A percentile compares a stretch with the other conserved stretches of the same genome.
Evolutionary conservation across 2,888 invertebrate genomes (phyloP).

Genomic region (Neoscelio sp.): DNA sequence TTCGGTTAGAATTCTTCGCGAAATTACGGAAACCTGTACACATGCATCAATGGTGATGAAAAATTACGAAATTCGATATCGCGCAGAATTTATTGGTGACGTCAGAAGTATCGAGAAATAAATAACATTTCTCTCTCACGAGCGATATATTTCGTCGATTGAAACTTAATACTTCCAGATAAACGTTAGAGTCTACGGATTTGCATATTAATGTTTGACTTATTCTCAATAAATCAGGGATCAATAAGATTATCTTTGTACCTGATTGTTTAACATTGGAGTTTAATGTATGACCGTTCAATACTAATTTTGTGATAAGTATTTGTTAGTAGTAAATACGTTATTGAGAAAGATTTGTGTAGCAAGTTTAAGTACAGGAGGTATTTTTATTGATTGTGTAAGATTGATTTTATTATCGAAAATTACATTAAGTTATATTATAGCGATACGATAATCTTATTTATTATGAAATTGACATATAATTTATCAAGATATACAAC

Average conservation of each 20-base stretch:
- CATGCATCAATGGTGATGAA: constrained; percentile 35
- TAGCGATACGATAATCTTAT: too few species aligned
- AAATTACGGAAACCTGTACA: constrained; percentile 39
- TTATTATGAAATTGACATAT: too few species aligned
- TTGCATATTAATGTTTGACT: constrained; percentile 64
- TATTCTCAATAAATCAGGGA: constrained; percentile 56
- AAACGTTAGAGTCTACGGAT: constrained; percentile 44
- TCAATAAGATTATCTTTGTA: constrained; percentile 52
- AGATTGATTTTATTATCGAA: neutral
- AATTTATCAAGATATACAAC: too few species aligned
- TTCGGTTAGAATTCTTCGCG: constrained; percentile 21
- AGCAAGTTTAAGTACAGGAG: too few species aligned
- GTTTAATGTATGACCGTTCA: constrained; percentile 35
- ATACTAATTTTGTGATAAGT: constrained; percentile 44
- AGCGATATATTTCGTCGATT: constrained; percentile 56
- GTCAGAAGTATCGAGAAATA: constrained; percentile 42
- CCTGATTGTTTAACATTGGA: constrained; percentile 48
- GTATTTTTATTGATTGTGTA: constrained; percentile 11
- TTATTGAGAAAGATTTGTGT: constrained; percentile 26
- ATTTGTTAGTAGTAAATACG: constrained; percentile 31
- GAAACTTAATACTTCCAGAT: constrained; percentile 57
- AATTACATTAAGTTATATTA: neutral
- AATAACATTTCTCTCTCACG: constrained; percentile 57
- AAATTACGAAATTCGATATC: constrained; percentile 55
- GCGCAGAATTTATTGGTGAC: constrained; percentile 39